Percentiles rank a stretch among this genome's conserved stretches.
Evolutionary conservation across 1,140 invertebrate genomes (phyloP).

Genomic region (Penaeus indicus): DNA sequence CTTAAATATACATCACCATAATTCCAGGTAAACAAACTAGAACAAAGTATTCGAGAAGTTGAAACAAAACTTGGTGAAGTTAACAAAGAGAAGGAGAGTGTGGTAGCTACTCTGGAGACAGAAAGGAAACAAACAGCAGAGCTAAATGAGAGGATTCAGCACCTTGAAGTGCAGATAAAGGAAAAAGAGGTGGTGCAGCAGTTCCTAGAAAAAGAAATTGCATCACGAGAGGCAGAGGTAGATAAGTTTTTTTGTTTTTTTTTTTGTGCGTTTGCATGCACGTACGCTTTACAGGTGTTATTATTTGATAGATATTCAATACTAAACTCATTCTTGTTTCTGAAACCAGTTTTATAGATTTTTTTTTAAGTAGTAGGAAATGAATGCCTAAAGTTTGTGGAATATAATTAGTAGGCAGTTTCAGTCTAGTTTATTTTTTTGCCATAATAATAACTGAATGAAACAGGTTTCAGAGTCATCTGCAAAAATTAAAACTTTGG

Average conservation of each 20-base stretch:
- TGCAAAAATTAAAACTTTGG: conserved; percentile 21
- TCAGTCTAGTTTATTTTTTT: neutral
- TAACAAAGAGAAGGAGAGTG: neutral
- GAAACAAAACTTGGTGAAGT: conserved; percentile 40
- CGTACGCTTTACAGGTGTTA: too few species aligned
- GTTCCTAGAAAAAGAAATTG: conserved; percentile 63
- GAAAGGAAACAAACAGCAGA: conserved; percentile 8
- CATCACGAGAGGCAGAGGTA: conserved; percentile 59
- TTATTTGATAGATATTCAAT: too few species aligned
- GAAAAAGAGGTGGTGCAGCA: conserved; percentile 63
- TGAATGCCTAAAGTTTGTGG: neutral
- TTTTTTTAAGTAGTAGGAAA: too few species aligned
- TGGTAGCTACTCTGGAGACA: conserved; percentile 13
- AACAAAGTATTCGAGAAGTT: conserved; percentile 30
- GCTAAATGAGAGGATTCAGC: conserved; percentile 36
- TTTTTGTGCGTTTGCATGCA: too few species aligned
- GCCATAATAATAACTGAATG: neutral
- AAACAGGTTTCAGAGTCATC: conserved; percentile 36
- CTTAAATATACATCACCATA: neutral
- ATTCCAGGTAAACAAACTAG: conserved; percentile 29
- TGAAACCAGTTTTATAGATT: too few species aligned
- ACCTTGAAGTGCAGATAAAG: conserved; percentile 42
- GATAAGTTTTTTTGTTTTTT: neutral
- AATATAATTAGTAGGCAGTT: neutral
- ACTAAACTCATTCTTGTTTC: too few species aligned